Evolutionary conservation across 2,113 vertebrate species (phyloP).

Genomic region (Sarotherodon lohbergeri): DNA sequence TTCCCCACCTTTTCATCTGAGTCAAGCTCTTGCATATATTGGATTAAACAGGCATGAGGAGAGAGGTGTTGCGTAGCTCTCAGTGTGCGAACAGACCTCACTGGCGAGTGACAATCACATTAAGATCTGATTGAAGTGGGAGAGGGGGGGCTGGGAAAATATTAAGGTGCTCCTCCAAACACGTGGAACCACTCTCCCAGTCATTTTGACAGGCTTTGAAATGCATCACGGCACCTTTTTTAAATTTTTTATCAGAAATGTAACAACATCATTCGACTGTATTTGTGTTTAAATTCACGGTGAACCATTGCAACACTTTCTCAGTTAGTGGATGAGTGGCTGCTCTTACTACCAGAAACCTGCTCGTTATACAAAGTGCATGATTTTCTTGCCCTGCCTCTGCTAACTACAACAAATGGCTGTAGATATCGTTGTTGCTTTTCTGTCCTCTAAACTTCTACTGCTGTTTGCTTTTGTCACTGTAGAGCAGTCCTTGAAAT

Average conservation of each 20-base stretch:
- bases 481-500: constrained; percentile 12
- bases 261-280: not conserved
- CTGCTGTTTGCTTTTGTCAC: not conserved
- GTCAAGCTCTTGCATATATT: constrained; percentile 38
- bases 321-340: constrained; percentile 8
- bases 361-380: constrained; percentile 22
- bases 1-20: constrained; percentile 56
- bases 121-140: constrained; percentile 22
- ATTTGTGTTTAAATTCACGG: constrained; percentile 15
- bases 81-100: not conserved
- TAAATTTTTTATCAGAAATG: not conserved
- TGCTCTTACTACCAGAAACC: constrained; percentile 21
- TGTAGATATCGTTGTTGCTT: constrained; percentile 8
- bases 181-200: not conserved
- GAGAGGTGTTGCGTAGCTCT: constrained; percentile 37
- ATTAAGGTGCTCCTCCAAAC: constrained; percentile 12
- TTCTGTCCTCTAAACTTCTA: not conserved
- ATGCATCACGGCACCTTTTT: not conserved
- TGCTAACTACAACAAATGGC: not conserved
- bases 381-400: not conserved
- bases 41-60: constrained; percentile 40
- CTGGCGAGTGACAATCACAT: constrained; percentile 5
- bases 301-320: constrained; percentile 19
- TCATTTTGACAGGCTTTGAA: constrained; percentile 20
- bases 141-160: constrained; percentile 5